These are phyloP conservation scores for Malurus elegans DNA, from an alignment of 2,113 vertebrate genomes.

Conservation along the genomic window DNA sequence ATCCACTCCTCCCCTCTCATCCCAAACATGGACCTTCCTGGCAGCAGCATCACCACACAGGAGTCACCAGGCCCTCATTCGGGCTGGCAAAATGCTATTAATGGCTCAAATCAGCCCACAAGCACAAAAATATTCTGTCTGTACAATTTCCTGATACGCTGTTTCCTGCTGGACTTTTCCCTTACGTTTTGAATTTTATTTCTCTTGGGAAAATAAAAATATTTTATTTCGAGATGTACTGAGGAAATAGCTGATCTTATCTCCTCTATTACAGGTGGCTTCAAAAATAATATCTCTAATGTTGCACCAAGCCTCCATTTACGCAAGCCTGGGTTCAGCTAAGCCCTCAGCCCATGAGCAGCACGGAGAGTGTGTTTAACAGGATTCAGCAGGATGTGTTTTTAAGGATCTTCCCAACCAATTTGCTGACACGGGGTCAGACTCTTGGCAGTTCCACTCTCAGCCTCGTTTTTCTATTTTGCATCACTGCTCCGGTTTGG, in stretches of 20 bases:
- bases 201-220: not conserved
- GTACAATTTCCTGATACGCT: not conserved
- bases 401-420: not conserved
- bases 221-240: not conserved
- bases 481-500: not conserved
- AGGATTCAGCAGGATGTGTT: not conserved
- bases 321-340: not conserved
- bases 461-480: not conserved
- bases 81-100: not conserved
- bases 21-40: not conserved
- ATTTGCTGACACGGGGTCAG: not conserved
- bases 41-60: not conserved
- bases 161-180: not conserved
- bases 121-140: not conserved
- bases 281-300: not conserved
- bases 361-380: not conserved
- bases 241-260: constrained; percentile 34
- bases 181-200: not conserved
- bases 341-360: not conserved
- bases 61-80: not conserved
- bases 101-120: not conserved
- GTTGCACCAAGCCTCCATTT: not conserved
- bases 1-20: not conserved
- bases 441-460: not conserved
- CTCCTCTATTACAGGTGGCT: not conserved